Conservation (phyloP, 2,888 invertebrate genomes). For the Slavum lentiscoides region DNA sequence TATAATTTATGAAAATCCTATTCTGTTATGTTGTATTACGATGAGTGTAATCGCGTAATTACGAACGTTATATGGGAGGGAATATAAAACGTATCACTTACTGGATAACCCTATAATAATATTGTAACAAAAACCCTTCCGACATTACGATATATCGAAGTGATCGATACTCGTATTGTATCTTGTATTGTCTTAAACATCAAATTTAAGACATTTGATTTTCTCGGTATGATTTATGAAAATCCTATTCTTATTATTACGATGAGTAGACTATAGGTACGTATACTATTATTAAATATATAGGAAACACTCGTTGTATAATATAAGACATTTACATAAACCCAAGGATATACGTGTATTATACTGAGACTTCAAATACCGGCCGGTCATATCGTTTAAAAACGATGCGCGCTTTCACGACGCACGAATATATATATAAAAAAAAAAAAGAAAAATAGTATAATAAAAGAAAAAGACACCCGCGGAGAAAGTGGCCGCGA, state of each 20-base stretch:
- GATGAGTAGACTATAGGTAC: neutral
- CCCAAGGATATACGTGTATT: conserved; percentile 29
- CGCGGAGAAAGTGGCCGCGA: conserved; percentile 44
- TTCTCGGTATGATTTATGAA: neutral
- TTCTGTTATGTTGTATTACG: neutral
- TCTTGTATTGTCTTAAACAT: too few species aligned
- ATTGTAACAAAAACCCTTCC: too few species aligned
- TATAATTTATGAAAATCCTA: neutral
- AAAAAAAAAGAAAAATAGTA: conserved; percentile 11
- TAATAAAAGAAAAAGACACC: conserved; percentile 20
- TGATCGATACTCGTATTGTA: too few species aligned
- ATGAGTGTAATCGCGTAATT: too few species aligned
- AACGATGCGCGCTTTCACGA: conserved; percentile 32
- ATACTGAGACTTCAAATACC: neutral
- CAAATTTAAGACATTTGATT: too few species aligned
- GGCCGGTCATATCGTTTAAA: conserved; percentile 10
- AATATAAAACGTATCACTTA: too few species aligned
- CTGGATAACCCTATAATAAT: too few species aligned
- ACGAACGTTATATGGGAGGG: too few species aligned
- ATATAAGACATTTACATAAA: conserved; percentile 30
- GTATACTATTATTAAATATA: too few species aligned
- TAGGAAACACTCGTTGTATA: neutral
- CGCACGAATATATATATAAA: neutral
- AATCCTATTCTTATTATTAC: neutral
- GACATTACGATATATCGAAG: too few species aligned